Evolutionary conservation across 2,113 vertebrate species (phyloP).

Genomic region (Dasyurus viverrinus): DNA sequence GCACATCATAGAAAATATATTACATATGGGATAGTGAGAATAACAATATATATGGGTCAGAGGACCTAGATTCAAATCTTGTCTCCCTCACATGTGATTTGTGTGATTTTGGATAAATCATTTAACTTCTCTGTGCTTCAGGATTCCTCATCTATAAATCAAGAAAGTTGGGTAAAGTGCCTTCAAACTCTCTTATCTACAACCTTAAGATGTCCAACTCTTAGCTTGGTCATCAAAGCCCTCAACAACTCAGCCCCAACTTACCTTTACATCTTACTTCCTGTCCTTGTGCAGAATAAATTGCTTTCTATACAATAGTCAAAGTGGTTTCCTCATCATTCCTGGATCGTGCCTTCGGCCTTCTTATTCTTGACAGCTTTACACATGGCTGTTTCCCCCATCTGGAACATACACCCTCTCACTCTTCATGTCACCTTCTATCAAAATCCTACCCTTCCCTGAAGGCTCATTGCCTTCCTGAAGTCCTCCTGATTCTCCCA

Average conservation of each 20-base stretch:
- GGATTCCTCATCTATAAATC: not conserved
- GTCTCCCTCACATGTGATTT: not conserved
- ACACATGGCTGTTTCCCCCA: no score
- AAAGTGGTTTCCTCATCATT: not conserved
- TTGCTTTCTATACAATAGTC: not conserved
- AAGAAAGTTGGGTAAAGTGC: not conserved
- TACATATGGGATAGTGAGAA: not conserved
- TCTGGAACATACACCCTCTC: not conserved
- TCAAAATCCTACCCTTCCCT: not conserved
- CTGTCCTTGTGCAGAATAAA: not conserved
- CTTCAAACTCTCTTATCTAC: not conserved
- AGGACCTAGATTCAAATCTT: not conserved
- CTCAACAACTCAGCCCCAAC: not conserved
- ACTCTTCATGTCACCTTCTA: not conserved
- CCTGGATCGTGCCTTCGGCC: not conserved
- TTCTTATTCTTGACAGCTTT: not conserved
- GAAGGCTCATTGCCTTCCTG: not conserved
- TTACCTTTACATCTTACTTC: not conserved
- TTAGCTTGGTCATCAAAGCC: not conserved
- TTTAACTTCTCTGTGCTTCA: not conserved
- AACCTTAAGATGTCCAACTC: not conserved
- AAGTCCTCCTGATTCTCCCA: not conserved
- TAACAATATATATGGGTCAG: not conserved
- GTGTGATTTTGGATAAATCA: not conserved
- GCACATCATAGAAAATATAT: not conserved